Conservation (phyloP, 2,113 vertebrate genomes). For the Zosterops borbonicus region DNA sequence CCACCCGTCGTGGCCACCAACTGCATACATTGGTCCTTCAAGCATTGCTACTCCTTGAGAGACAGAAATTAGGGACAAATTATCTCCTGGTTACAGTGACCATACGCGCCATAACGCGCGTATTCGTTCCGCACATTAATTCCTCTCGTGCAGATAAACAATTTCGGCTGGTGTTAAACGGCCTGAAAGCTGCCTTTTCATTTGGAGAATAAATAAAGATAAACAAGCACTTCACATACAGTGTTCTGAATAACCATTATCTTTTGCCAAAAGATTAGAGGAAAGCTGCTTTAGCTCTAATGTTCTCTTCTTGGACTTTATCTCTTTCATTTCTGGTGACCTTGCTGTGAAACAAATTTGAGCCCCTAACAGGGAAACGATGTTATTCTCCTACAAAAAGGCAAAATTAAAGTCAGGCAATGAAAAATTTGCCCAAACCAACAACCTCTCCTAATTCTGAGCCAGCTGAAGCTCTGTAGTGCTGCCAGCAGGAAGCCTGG, state of each 20-base stretch:
- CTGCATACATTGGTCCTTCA: conserved; percentile 98
- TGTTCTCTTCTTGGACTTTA: not conserved
- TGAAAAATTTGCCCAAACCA: not conserved
- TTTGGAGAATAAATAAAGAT: not conserved
- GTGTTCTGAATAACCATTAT: not conserved
- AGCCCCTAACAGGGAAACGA: not conserved
- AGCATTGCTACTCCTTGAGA: conserved; percentile 89
- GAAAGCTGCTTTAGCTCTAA: conserved; percentile 21
- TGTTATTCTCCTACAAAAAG: not conserved
- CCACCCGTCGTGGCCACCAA: conserved; percentile 97
- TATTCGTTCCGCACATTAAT: not conserved
- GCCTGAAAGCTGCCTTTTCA: not conserved
- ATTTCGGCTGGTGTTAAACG: not conserved
- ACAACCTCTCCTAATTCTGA: not conserved
- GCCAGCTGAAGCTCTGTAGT: not conserved
- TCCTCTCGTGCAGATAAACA: not conserved
- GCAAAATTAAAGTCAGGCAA: not conserved
- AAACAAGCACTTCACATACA: not conserved
- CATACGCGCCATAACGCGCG: not conserved
- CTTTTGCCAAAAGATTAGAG: conserved; percentile 16
- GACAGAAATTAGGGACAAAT: not conserved
- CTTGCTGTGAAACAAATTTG: not conserved
- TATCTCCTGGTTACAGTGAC: not conserved
- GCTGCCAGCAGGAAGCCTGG: not conserved
- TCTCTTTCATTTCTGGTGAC: not conserved